Percentiles rank a stretch among this genome's conserved stretches.
Conservation (phyloP, 2,888 invertebrate genomes). For the Trissonchulus latispiculum region DNA sequence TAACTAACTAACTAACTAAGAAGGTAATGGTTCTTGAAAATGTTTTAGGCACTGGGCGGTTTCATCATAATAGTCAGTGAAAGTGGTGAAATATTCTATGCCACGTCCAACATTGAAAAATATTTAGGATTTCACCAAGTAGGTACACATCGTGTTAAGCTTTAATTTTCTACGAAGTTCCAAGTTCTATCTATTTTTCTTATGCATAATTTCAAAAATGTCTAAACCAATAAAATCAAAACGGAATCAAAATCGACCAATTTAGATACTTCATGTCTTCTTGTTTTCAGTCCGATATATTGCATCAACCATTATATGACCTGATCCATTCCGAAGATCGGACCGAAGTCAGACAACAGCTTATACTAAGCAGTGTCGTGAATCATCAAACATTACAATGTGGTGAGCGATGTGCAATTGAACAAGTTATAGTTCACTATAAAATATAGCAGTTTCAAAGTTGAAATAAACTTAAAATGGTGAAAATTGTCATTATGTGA, state of each 20-base stretch:
- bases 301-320: conserved; percentile 98
- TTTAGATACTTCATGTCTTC: no score
- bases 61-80: conserved; percentile 97
- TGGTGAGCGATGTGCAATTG: background rate
- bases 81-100: conserved; percentile 93
- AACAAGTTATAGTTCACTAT: background rate
- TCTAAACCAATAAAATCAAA: no score
- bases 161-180: no score
- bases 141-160: conserved; percentile 40
- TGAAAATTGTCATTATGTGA: no score
- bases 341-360: conserved; percentile 57
- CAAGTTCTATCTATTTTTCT: no score
- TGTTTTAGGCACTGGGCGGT: conserved; percentile 91
- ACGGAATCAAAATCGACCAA: no score
- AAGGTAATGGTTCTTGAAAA: no score
- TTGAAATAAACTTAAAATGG: no score
- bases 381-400: background rate
- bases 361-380: conserved; percentile 17
- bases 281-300: conserved; percentile 93
- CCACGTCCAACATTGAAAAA: conserved; percentile 97
- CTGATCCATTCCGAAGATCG: conserved; percentile 97
- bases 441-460: no score
- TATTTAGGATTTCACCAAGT: conserved; percentile 99
- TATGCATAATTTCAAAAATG: no score
- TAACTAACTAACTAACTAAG: no score